These are phyloP conservation scores for Cassiopea xamachana DNA, from an alignment of 30 jellyfish, hydroid and myxozoan species.

Conservation along the genomic window DNA sequence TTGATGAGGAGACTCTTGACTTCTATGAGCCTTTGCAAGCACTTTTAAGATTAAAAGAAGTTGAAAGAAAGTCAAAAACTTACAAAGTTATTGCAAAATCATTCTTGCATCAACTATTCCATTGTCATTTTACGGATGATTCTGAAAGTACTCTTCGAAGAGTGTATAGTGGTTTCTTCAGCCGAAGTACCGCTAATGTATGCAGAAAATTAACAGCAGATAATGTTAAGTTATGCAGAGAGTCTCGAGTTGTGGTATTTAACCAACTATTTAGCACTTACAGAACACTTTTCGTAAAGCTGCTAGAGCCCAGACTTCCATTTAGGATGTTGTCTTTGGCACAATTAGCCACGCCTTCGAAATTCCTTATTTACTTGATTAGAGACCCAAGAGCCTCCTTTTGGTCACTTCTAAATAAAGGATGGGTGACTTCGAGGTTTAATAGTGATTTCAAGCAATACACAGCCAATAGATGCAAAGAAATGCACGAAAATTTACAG, in stretches of 20 bases:
- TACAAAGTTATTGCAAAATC: constrained; percentile 3
- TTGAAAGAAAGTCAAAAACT: neutral
- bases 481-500: constrained; percentile 34
- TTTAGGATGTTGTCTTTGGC: neutral
- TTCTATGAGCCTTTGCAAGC: constrained; percentile 80
- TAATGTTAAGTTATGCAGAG: constrained; percentile 34
- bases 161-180: constrained; percentile 2
- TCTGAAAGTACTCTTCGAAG: neutral
- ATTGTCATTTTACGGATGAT: constrained; percentile 5
- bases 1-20: constrained; percentile 13
- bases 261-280: constrained; percentile 11
- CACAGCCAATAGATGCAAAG: constrained; percentile 50
- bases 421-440: constrained; percentile 53
- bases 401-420: constrained; percentile 75
- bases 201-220: constrained; percentile 4
- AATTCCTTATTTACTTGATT: constrained; percentile 21
- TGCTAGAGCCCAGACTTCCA: constrained; percentile 48
- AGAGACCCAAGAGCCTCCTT: constrained; percentile 85
- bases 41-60: neutral
- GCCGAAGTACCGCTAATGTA: neutral
- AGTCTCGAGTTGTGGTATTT: neutral
- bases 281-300: constrained; percentile 3
- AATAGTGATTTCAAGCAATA: constrained; percentile 37
- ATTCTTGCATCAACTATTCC: constrained; percentile 9
- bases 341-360: neutral